Conservation (phyloP, 2,113 vertebrate species). For the Scophthalmus maximus region DNA sequence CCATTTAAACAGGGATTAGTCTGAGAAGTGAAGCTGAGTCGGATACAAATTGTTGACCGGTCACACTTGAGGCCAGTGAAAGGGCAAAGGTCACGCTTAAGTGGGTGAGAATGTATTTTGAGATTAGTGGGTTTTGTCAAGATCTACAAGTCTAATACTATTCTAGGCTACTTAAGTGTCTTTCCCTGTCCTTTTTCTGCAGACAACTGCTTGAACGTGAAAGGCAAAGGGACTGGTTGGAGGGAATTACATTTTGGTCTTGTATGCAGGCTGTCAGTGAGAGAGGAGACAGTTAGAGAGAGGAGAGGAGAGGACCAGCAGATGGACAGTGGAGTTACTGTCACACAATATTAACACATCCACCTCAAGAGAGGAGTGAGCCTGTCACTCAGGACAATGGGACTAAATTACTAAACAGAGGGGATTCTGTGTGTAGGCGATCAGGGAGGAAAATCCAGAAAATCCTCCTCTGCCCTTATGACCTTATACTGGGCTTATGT, state of each 20-base stretch:
- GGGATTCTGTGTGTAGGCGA: constrained; percentile 12
- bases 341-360: constrained; percentile 65
- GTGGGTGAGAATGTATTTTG: constrained; percentile 38
- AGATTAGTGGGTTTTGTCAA: constrained; percentile 54
- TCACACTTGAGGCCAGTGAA: constrained; percentile 20
- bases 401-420: constrained; percentile 18
- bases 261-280: not conserved
- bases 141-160: constrained; percentile 32
- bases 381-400: constrained; percentile 24
- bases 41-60: constrained; percentile 12
- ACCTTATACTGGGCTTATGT: constrained; percentile 20
- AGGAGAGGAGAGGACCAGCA: not conserved
- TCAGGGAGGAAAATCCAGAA: constrained; percentile 14
- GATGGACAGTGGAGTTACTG: constrained; percentile 58
- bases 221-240: constrained; percentile 1
- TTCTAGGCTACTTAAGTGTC: constrained; percentile 1
- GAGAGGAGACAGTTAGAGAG: not conserved
- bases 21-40: constrained; percentile 21
- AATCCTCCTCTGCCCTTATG: constrained; percentile 11
- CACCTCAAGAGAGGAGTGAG: constrained; percentile 34
- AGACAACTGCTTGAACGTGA: constrained; percentile 2
- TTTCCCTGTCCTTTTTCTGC: constrained; percentile 11
- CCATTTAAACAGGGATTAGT: constrained; percentile 25
- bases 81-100: constrained; percentile 56
- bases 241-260: too few relatives aligned